Percentiles rank a stretch among this genome's conserved stretches.
phyloP scores from a whole-genome alignment of 2,113 vertebrate genomes.

The Cisticola juncidis region DNA sequence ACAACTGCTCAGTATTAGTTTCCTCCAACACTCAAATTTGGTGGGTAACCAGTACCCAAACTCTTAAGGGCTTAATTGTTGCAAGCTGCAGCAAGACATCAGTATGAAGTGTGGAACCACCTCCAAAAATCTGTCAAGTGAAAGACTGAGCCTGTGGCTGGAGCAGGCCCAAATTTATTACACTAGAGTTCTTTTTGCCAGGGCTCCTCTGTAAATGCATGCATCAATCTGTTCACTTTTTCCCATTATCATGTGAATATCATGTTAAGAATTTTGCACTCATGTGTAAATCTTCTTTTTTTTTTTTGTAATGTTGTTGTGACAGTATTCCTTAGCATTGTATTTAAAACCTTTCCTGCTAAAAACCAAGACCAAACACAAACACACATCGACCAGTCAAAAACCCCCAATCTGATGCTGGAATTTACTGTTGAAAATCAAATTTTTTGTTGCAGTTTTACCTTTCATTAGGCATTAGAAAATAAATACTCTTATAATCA shows the following conservation, averaged over 20 bases:
- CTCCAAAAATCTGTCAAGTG: not conserved
- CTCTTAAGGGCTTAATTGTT: not conserved
- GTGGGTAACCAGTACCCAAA: not conserved
- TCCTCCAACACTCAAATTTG: not conserved
- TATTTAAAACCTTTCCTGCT: not conserved
- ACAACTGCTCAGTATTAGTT: not conserved
- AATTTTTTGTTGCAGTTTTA: not conserved
- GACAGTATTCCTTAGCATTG: not conserved
- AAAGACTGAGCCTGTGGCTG: not conserved
- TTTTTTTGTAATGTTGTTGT: not conserved
- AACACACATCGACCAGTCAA: not conserved
- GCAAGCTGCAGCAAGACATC: not conserved
- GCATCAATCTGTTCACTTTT: not conserved
- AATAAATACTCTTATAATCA: not conserved
- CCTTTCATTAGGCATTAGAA: not conserved
- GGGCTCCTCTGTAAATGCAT: not conserved
- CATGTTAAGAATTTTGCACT: not conserved
- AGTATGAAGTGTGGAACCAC: not conserved
- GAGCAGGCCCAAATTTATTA: not conserved
- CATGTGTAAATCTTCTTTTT: not conserved
- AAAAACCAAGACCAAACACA: not conserved
- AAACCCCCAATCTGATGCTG: fast-evolving
- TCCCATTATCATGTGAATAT: not conserved
- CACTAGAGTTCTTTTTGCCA: not conserved
- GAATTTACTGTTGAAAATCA: not conserved